phyloP scores from a whole-genome alignment of 2,888 invertebrate genomes.

The Argynnis bischoffii region DNA sequence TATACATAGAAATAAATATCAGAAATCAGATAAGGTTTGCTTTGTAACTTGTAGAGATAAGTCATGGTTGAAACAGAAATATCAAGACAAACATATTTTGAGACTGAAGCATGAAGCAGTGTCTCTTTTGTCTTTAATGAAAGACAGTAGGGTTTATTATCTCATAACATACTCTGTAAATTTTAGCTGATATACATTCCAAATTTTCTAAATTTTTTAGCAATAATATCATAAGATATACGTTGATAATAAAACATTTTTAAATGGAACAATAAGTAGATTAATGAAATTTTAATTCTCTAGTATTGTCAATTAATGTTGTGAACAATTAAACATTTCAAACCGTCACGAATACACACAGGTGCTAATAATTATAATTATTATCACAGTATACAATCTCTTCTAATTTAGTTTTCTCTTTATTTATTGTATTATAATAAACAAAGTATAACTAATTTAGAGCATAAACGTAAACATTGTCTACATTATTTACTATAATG shows the following conservation, averaged over 20 bases:
- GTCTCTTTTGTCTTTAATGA: background rate
- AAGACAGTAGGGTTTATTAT: background rate
- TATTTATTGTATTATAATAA: background rate
- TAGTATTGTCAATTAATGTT: conserved; percentile 49
- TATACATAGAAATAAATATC: too few species aligned
- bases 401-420: conserved; percentile 3
- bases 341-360: conserved; percentile 43
- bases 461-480: too few species aligned
- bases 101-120: too few species aligned
- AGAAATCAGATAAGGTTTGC: too few species aligned
- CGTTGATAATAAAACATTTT: background rate
- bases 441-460: too few species aligned
- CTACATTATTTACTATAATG: too few species aligned
- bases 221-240: conserved; percentile 15
- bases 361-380: conserved; percentile 52
- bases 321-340: conserved; percentile 39
- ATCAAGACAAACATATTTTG: too few species aligned
- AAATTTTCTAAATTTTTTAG: conserved; percentile 19
- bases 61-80: too few species aligned
- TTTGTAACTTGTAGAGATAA: too few species aligned
- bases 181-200: conserved; percentile 20
- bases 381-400: conserved; percentile 35
- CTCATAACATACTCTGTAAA: conserved; percentile 7
- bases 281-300: conserved; percentile 19
- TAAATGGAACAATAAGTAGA: conserved; percentile 7